These are phyloP conservation scores for Agapostemon virescens DNA, from an alignment of 2,888 invertebrate genomes.

Conservation along the genomic window DNA sequence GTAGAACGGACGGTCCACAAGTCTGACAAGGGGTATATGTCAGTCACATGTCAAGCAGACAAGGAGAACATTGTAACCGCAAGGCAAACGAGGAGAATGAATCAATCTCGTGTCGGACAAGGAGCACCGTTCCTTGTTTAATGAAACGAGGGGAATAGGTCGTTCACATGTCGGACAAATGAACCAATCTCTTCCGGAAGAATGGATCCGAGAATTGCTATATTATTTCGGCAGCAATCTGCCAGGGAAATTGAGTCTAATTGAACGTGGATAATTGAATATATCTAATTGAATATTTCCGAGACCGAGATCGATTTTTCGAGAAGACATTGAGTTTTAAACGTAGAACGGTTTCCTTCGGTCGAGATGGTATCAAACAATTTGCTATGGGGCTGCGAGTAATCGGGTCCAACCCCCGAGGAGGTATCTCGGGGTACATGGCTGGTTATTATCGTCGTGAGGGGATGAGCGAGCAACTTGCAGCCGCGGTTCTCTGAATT, in stretches of 20 bases:
- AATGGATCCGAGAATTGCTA: slow-evolving; percentile 1
- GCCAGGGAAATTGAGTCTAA: not conserved
- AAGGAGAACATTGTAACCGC: not conserved
- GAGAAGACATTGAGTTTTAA: not conserved
- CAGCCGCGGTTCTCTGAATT: slow-evolving; percentile 11
- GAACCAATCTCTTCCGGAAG: slow-evolving; percentile 1
- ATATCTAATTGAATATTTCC: not conserved
- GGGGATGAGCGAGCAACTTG: slow-evolving; percentile 4
- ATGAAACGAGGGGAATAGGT: not conserved
- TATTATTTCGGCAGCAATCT: not conserved
- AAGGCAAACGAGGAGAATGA: not conserved
- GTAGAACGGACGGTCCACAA: not conserved
- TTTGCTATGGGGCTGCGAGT: not conserved
- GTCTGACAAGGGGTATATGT: not conserved
- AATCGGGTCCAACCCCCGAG: not conserved
- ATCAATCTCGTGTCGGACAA: not conserved
- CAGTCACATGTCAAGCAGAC: not conserved
- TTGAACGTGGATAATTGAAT: not conserved
- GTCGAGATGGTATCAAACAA: not conserved
- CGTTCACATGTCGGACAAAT: not conserved
- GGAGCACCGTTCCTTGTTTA: not conserved
- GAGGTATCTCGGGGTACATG: not conserved
- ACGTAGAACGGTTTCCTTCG: too few relatives aligned
- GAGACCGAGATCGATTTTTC: not conserved
- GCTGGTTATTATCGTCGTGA: slow-evolving; percentile 23